Percentiles rank a stretch among this genome's conserved stretches.
These are phyloP conservation scores for Latheticus oryzae DNA, from an alignment of 2,888 invertebrate genomes.

Conservation along the genomic window DNA sequence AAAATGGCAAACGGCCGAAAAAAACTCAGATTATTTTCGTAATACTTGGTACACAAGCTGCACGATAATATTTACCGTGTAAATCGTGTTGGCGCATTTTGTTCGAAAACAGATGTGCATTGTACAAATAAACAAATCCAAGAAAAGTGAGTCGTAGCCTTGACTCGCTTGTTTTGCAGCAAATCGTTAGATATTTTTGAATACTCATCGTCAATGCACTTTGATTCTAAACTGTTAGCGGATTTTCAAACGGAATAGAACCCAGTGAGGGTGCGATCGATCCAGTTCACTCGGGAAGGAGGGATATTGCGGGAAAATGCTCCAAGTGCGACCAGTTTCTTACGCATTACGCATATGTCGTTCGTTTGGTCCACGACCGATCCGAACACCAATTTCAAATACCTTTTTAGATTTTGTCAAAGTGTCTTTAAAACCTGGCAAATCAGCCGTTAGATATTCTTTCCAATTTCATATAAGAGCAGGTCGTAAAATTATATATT, in stretches of 20 bases:
- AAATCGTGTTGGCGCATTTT: constrained; percentile 25
- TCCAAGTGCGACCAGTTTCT: constrained; percentile 14
- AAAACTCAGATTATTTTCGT: constrained; percentile 7
- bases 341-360: constrained; percentile 10
- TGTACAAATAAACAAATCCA: constrained; percentile 32
- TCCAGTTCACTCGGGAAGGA: constrained; percentile 4
- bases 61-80: constrained; percentile 24
- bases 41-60: constrained; percentile 2
- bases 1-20: not conserved
- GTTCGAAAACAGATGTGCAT: constrained; percentile 31
- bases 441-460: too few species aligned
- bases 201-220: not conserved
- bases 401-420: too few species aligned
- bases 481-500: too few species aligned
- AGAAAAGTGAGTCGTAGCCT: constrained; percentile 28
- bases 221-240: not conserved
- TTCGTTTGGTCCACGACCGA: too few species aligned
- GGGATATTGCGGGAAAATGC: constrained; percentile 1
- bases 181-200: too few species aligned
- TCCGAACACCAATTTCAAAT: too few species aligned
- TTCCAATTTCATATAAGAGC: too few species aligned
- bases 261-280: constrained; percentile 5
- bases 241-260: constrained; percentile 1
- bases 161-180: constrained; percentile 16
- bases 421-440: too few species aligned